Evolutionary conservation across 2,113 vertebrate species (phyloP), one percentile per base, ranked within the genome.

Genomic region (Lagopus muta): DNA sequence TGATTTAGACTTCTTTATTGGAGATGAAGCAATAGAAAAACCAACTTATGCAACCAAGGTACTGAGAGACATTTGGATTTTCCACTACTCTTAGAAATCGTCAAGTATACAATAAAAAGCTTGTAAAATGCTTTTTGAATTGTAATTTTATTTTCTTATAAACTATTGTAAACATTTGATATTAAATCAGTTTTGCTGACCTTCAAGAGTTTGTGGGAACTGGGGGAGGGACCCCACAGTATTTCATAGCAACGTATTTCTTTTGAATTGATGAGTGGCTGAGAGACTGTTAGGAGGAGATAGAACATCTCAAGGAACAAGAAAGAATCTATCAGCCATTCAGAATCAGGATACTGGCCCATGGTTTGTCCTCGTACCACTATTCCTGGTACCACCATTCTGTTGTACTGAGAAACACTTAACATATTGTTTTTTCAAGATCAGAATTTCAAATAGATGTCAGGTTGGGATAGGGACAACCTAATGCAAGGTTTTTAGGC

Each of bases 1-100:
- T 92, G 99, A 99, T 96, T 97, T 99, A 98, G 99, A 99, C 96
- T 99, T 99, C 98, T 99, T 98, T 97, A 99, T 99, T 48, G 99
- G 99, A 61, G 99, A 99, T 64, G 99, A 99, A 98, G 99, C 99
- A 82, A 98, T 99, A 96, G 99, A 99, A 97, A 99, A 99, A 95
- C 99, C 99, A 92, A 97, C 98, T 54, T 99, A 99, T 77, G 98
- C 99, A 96, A 99, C 99, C 83, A 99, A 99, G 98, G 99, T 99
- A 98, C 75, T 66, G 32, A 86, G 30, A 79, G 87, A 20, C 42
- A 45, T 13, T 82, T 8, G 45, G 74, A 78, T 67, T 58, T 90
- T 77, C 34, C 52, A 38, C 0, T 75, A 15, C 20, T 71, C 5
- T 84, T 36, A 55, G 19, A 66, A 93, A 93, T 19, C 28, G 15